Evolutionary conservation across 2,797 vertebrate species (phyloP).

Genomic region (Echiichthys vipera): DNA sequence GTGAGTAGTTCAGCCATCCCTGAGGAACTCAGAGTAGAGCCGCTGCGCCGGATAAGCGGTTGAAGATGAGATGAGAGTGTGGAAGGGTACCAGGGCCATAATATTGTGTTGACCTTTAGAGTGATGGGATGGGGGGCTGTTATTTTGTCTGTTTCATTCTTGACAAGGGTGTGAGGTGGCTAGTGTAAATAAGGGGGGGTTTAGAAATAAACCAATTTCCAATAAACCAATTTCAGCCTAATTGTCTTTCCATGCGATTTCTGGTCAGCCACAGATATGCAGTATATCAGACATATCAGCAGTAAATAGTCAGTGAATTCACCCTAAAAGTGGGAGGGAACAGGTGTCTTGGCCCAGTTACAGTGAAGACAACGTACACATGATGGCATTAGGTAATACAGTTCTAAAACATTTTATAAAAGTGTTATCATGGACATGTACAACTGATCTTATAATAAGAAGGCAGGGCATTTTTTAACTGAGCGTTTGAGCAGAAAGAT

Average conservation of each 20-base stretch:
- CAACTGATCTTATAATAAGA: no score
- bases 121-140: constrained; percentile 58
- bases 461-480: no score
- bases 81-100: constrained; percentile 37
- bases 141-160: constrained; percentile 61
- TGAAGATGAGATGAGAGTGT: no score
- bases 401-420: no score
- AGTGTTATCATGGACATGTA: no score
- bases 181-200: constrained; percentile 29
- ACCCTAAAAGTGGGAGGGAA: neutral
- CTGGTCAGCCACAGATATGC: neutral
- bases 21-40: no score
- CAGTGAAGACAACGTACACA: neutral
- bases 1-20: no score
- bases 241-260: constrained; percentile 7
- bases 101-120: constrained; percentile 69
- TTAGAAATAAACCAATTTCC: no score
- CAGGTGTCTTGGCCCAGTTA: neutral
- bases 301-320: neutral
- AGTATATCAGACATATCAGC: neutral
- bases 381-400: neutral
- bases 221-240: no score
- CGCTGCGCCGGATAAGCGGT: no score
- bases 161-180: constrained; percentile 45
- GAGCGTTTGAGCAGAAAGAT: no score